Evolutionary conservation across 2,888 invertebrate genomes (phyloP).

Genomic region (Alloplasta piceator): DNA sequence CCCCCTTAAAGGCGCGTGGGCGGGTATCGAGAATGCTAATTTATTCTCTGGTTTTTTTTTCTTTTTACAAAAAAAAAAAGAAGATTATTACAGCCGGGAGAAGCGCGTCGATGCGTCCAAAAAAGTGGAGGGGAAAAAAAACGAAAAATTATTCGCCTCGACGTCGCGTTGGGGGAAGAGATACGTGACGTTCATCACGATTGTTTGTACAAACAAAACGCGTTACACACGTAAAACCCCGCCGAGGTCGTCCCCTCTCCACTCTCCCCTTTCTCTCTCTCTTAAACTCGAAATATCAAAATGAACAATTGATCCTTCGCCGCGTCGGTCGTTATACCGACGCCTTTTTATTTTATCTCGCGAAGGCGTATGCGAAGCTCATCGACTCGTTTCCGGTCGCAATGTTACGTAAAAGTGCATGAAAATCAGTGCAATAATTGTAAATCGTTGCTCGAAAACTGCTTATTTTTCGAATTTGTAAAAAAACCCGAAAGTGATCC

Average conservation of each 20-base stretch:
- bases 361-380: conserved; percentile 26
- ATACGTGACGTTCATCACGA: conserved; percentile 62
- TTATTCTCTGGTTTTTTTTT: too few species aligned
- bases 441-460: too few species aligned
- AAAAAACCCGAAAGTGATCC: not conserved
- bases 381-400: not conserved
- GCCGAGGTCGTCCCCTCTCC: conserved; percentile 39
- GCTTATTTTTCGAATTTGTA: too few species aligned
- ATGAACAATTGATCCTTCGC: conserved; percentile 47
- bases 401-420: too few species aligned
- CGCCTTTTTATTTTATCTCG: conserved; percentile 47
- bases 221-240: conserved; percentile 12
- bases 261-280: too few species aligned
- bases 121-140: not conserved
- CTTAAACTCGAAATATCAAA: conserved; percentile 39
- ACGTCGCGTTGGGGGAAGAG: not conserved
- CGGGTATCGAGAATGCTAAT: too few species aligned
- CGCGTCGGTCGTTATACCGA: conserved; percentile 9
- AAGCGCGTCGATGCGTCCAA: not conserved
- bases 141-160: not conserved
- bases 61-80: too few species aligned
- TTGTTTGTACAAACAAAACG: conserved; percentile 13
- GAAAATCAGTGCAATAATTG: too few species aligned
- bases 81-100: too few species aligned
- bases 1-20: too few species aligned